Conservation (phyloP, 1,140 invertebrate genomes). For the Paramacrobiotus metropolitanus region DNA sequence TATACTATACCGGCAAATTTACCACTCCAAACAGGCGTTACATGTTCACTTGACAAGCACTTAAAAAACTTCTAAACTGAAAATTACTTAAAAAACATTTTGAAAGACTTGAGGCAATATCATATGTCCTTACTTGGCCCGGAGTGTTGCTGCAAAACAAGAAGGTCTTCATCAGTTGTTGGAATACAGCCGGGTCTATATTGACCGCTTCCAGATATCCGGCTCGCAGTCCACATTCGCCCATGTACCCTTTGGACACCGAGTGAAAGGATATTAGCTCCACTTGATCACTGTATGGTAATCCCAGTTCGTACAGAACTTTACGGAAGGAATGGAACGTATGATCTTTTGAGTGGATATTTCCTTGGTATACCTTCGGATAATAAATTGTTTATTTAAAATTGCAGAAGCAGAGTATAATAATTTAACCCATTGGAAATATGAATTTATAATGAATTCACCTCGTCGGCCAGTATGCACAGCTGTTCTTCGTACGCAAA, state of each 20-base stretch:
- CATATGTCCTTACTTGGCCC: constrained; percentile 41
- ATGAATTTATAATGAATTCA: no score
- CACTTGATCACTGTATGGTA: constrained; percentile 49
- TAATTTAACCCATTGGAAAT: not conserved
- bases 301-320: constrained; percentile 62
- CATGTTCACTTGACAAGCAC: no score
- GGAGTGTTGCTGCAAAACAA: constrained; percentile 76
- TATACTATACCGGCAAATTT: no score
- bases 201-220: constrained; percentile 80
- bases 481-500: constrained; percentile 69
- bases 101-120: no score
- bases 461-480: constrained; percentile 83
- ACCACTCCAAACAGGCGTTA: no score
- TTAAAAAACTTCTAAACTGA: no score
- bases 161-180: constrained; percentile 66
- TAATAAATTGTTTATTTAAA: not conserved
- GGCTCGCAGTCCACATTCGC: constrained; percentile 68
- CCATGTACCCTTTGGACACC: constrained; percentile 65
- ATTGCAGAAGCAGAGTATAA: not conserved
- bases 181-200: constrained; percentile 55
- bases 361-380: constrained; percentile 56
- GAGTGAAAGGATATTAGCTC: constrained; percentile 91
- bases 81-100: no score
- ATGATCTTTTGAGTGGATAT: constrained; percentile 66
- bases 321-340: constrained; percentile 88